Base-by-base conservation (phyloP, 2,888 invertebrate genomes). In the Caenorhabditis virilis region DNA sequence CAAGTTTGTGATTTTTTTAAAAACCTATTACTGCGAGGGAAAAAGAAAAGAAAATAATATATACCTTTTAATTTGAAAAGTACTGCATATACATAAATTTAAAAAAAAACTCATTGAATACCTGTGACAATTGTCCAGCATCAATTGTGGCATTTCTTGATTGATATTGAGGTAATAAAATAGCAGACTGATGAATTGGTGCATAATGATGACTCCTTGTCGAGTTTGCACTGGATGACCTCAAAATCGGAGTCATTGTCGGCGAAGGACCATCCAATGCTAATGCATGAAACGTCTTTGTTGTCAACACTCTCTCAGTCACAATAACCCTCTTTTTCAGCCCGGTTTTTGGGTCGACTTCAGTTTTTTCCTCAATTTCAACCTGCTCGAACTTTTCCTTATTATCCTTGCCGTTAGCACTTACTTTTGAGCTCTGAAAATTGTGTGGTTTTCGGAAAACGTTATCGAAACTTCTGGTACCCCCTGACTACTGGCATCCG, bases 221-320 rank as follows among this genome's bases (percentile, higher is more conserved):
- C 16, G 42, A 4, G 23, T 20, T 42, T 9, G 6, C 20, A 27
- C 41, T 51, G n/a, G 65, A 57, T 38, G 54, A 47, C 15, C 51
- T 35, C 13, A 57, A 54, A 23, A 61, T 59, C 30, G 60, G 65
- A 18, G 58, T 49, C 65, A 51, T 52, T 25, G 52, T 58, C 4
- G 65, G 65, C 3, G 65, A 56, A 3, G 65, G 65, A 20, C 65
- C 65, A 46, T 69, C 72, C 16, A 67, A 43, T 0, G 72, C 63
- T n/a, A 74, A 49, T n/a, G 73, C 58, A 48, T 75, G 77, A 48
- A 72, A 77, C 11, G 74, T 79, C 47, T 74, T 67, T 2, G 76
- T 78, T 13, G 77, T 74, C 11, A 82, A 59, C 3, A 80, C 69
- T 23, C 78, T 50, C 53, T 82, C 82, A 3, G 79, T 79, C 13